Conservation (phyloP, 1,140 invertebrate genomes). For the Parasteatoda tepidariorum region DNA sequence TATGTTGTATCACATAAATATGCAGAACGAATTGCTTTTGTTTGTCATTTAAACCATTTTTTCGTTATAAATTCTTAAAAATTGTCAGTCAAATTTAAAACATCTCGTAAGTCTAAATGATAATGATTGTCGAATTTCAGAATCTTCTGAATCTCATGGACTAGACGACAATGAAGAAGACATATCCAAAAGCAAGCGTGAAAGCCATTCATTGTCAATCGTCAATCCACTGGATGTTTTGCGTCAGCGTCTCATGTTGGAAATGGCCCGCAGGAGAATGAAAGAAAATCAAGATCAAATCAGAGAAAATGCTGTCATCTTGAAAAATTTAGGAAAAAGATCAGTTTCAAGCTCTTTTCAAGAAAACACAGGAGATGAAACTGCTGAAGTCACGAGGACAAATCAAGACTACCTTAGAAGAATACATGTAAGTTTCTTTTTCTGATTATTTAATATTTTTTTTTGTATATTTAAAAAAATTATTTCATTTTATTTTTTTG, state of each 20-base stretch:
- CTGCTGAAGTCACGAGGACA: neutral
- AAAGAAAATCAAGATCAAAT: slow-evolving; percentile 74
- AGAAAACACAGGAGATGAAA: neutral
- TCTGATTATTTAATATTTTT: neutral
- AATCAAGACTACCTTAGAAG: slow-evolving; percentile 25
- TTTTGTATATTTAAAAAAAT: too few relatives aligned
- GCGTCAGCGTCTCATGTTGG: slow-evolving; percentile 78
- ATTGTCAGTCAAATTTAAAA: too few relatives aligned
- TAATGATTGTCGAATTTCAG: neutral
- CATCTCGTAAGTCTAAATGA: too few relatives aligned
- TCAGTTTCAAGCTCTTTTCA: neutral
- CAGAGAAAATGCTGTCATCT: slow-evolving; percentile 70
- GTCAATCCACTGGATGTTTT: slow-evolving; percentile 83
- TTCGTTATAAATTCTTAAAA: too few relatives aligned
- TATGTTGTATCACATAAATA: too few relatives aligned
- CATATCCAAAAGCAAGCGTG: slow-evolving; percentile 36
- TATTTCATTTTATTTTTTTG: too few relatives aligned
- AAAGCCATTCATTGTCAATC: slow-evolving; percentile 78
- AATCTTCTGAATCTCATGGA: neutral
- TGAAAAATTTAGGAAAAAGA: slow-evolving; percentile 70
- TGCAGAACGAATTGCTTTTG: too few relatives aligned
- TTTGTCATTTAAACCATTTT: too few relatives aligned
- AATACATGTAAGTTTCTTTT: slow-evolving; percentile 14
- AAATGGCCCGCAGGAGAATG: slow-evolving; percentile 80
- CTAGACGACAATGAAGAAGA: neutral